A percentile compares a stretch with the other conserved stretches of the same genome.
Evolutionary conservation across 1,140 invertebrate species (phyloP).

Genomic region (Cepaea nemoralis): DNA sequence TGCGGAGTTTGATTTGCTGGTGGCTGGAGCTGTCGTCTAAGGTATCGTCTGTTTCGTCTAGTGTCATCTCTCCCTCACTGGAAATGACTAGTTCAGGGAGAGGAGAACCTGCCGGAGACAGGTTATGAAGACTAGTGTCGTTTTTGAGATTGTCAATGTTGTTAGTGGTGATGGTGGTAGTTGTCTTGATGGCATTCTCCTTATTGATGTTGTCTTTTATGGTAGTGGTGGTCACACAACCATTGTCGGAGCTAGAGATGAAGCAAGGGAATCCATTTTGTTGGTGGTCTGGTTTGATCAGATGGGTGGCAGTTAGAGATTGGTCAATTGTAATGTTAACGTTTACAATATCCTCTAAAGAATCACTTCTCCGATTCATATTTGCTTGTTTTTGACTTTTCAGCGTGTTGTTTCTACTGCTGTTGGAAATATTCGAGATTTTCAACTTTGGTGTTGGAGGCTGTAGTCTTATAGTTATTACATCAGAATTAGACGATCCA

Average conservation of each 20-base stretch:
- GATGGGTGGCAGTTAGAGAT: not conserved
- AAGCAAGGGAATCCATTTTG: not conserved
- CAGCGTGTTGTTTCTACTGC: constrained; percentile 33
- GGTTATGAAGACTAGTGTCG: not conserved
- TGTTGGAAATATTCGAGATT: constrained; percentile 39
- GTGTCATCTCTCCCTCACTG: constrained; percentile 45
- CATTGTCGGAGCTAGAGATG: not conserved
- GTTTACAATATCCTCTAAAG: not conserved
- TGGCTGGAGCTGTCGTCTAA: constrained; percentile 35
- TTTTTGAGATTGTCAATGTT: not conserved
- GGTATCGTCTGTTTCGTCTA: constrained; percentile 47
- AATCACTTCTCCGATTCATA: not conserved
- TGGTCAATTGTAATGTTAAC: not conserved
- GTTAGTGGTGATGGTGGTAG: not conserved
- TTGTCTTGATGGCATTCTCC: not conserved
- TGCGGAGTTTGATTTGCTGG: constrained; percentile 5
- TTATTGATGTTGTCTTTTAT: not conserved
- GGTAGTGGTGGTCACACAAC: too few relatives aligned
- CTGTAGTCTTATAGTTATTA: constrained; percentile 56
- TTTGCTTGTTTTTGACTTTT: not conserved
- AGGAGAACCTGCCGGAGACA: constrained; percentile 9
- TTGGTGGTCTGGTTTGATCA: not conserved
- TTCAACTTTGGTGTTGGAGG: constrained; percentile 45
- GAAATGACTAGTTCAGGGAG: constrained; percentile 32
- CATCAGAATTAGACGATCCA: constrained; percentile 48